These are phyloP conservation scores for Chaetodon auriga DNA, from an alignment of 2,113 vertebrate species.

Conservation along the genomic window DNA sequence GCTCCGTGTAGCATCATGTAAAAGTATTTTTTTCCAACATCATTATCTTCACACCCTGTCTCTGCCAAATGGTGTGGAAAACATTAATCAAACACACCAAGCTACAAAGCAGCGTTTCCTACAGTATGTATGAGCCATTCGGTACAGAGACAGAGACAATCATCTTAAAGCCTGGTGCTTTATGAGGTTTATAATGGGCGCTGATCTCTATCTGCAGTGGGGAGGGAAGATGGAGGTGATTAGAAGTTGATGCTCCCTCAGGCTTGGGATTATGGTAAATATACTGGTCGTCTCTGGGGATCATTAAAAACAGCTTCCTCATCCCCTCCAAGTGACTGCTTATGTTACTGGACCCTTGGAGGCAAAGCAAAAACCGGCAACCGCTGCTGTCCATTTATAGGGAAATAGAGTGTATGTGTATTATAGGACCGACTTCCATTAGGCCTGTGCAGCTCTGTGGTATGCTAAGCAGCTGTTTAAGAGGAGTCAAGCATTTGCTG, in stretches of 20 bases:
- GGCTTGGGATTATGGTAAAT: slow-evolving; percentile 83
- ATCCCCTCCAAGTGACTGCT: slow-evolving; percentile 67
- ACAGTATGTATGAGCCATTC: slow-evolving; percentile 19
- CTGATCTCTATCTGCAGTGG: slow-evolving; percentile 78
- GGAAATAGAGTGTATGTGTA: background rate
- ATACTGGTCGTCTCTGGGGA: slow-evolving; percentile 70
- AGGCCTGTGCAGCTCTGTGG: background rate
- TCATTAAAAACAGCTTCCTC: slow-evolving; percentile 77
- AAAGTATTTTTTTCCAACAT: background rate
- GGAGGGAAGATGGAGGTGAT: slow-evolving; percentile 78
- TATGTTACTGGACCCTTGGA: slow-evolving; percentile 59
- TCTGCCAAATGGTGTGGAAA: slow-evolving; percentile 26
- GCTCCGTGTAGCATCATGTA: background rate
- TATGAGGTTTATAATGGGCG: slow-evolving; percentile 72
- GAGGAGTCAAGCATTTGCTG: background rate
- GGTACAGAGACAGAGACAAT: slow-evolving; percentile 43
- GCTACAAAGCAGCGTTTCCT: slow-evolving; percentile 34
- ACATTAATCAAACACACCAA: slow-evolving; percentile 17
- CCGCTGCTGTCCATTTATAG: slow-evolving; percentile 26
- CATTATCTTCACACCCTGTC: background rate
- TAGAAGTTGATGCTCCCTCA: slow-evolving; percentile 78
- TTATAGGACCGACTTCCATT: slow-evolving; percentile 4
- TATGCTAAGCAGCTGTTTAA: background rate
- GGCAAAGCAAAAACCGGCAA: slow-evolving; percentile 44
- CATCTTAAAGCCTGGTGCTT: slow-evolving; percentile 67